Evolutionary conservation across 2,113 vertebrate genomes (phyloP).

Genomic region (Ictalurus furcatus): DNA sequence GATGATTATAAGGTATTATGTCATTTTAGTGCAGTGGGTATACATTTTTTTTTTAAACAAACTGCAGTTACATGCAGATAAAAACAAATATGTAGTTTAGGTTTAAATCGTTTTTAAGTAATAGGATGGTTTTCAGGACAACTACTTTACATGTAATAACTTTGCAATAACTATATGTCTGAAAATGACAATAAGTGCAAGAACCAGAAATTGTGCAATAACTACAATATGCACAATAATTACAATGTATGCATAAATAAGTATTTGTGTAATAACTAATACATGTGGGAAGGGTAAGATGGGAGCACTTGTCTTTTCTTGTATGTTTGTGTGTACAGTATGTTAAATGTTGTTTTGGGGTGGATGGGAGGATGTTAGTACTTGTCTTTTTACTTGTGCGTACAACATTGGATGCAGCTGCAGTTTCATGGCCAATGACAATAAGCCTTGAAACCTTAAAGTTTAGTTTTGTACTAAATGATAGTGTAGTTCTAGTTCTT

Average conservation of each 20-base stretch:
- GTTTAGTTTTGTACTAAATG: not conserved
- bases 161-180: not conserved
- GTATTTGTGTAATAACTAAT: not conserved
- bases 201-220: not conserved
- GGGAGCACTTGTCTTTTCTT: not conserved
- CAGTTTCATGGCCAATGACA: not conserved
- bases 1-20: not conserved
- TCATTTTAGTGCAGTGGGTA: not conserved
- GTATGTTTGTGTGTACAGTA: no score
- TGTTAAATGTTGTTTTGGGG: no score
- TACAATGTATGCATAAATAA: not conserved
- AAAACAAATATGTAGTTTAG: not conserved
- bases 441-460: not conserved
- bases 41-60: not conserved
- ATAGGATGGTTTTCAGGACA: not conserved
- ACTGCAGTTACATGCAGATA: not conserved
- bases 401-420: not conserved
- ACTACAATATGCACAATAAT: not conserved
- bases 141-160: not conserved
- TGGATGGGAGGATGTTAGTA: not conserved
- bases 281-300: not conserved
- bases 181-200: not conserved
- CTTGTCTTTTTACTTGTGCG: not conserved
- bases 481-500: not conserved
- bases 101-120: not conserved